These are phyloP conservation scores for Eolophus roseicapilla DNA, from an alignment of 2,113 vertebrate genomes.

Conservation along the genomic window DNA sequence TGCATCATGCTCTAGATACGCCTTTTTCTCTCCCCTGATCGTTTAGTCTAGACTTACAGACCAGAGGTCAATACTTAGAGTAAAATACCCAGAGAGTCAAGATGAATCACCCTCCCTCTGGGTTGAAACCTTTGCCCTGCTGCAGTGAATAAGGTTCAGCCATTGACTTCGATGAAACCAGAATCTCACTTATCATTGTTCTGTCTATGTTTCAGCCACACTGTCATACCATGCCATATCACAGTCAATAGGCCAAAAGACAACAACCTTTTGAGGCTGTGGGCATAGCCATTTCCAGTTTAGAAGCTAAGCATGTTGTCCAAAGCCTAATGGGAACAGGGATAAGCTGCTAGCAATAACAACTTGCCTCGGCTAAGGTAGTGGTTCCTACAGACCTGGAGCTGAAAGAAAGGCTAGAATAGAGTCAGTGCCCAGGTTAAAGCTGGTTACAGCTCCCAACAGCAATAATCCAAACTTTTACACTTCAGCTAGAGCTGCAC, in stretches of 20 bases:
- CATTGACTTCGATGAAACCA: not conserved
- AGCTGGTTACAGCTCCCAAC: not conserved
- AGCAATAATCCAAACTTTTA: not conserved
- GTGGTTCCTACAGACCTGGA: not conserved
- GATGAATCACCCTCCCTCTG: not conserved
- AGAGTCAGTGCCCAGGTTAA: not conserved
- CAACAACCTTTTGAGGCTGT: not conserved
- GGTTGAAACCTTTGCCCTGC: not conserved
- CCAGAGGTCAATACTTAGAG: not conserved
- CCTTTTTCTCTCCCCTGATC: not conserved
- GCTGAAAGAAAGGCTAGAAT: not conserved
- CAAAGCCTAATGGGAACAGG: not conserved
- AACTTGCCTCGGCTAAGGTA: not conserved
- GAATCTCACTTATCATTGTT: not conserved
- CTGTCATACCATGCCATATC: not conserved
- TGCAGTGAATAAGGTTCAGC: not conserved
- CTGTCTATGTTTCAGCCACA: not conserved
- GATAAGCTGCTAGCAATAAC: not conserved
- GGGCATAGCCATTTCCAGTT: not conserved
- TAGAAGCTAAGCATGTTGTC: not conserved
- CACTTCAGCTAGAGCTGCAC: not conserved
- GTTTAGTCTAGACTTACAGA: not conserved
- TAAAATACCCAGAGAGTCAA: not conserved
- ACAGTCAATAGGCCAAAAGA: not conserved
- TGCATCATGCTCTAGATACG: not conserved